Evolutionary conservation across 2,113 vertebrate species (phyloP), one percentile per base, ranked within the genome.

Genomic region (Microtus oregoni): DNA sequence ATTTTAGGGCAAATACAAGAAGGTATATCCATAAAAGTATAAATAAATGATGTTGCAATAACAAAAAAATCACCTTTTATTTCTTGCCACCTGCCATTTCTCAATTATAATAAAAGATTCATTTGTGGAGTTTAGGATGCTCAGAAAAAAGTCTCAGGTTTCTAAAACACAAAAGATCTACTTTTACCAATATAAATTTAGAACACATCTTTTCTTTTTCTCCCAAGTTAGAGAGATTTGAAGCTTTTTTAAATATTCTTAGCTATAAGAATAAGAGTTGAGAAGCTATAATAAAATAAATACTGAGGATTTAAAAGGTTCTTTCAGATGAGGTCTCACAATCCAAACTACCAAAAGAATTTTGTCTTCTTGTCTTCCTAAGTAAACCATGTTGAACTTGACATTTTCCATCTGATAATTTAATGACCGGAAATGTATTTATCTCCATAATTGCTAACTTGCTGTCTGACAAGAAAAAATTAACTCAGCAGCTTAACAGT

Each of bases 91-190:
- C 41, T 91, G 83, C 55, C 47, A n/a, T 91, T 93, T 17, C 63
- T 15, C 22, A 95, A 75, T 79, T 94, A 68, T 72, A 95, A 87
- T 63, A 3, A n/a, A 94, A 96, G 20, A 86, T 26, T 82, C 26
- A 83, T 41, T 95, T 97, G 90, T 83, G 92, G 70, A 81, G 75
- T 92, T 96, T 73, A 83, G 24, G 5, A 30, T 91, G 32, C 70
- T 77, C 50, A 32, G 67, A 94, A 19, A 94, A 86, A 7, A 72
- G 6, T 77, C 61, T 75, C 4, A 35, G 28, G 13, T 86, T 96
- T 93, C 75, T 89, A 83, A 96, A 91, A 91, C 52, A 95, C 35
- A 82, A 77, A 86, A 94, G 32, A 94, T 28, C 63, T 75, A 93
- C 83, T 75, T 73, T 92, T 86, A 77, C 50, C 26, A 75, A 5